Base-by-base conservation (phyloP, 2,797 vertebrate species). In the Macropodus opercularis region DNA sequence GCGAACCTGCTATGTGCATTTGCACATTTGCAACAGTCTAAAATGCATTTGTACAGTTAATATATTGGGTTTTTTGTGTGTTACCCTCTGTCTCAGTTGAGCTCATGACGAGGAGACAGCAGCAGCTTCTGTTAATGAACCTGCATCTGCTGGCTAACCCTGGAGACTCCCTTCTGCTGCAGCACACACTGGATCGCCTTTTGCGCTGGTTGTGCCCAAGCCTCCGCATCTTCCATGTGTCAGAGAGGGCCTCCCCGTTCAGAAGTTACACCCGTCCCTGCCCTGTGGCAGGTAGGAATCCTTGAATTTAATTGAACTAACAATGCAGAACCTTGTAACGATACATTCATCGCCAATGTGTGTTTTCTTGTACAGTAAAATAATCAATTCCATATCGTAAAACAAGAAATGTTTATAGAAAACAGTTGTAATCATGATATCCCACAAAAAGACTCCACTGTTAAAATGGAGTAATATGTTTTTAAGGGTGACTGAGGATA, bases 141-240 rank as follows among this genome's bases (percentile, higher is more conserved):
- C 73, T 99, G 67, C 96, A 98, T 73, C 91, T 99, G 19, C 91
- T 98, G 0, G 84, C 96, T 60, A 93, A 90, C 64, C 87, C 86
- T 0, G 96, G 95, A 24, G 93, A 17, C 35, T 38, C 35, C n/a
- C 35, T 38, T 8, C 84, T 92, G 14, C 88, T 99, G 80, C 96
- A 95, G 87, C 94, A 92, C 79, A 93, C 94, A 0, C 71, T 98
- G 46, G 94, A 96, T 66, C 86, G 62, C 41, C 93, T 99, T 43
- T 84, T 98, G 44, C 84, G 87, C 46, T 91, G 93, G 92, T 81
- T 98, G 15, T 95, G 93, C 72, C 94, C 93, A 0, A 94, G 93
- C 34, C 41, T 94, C 43, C 88, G 43, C 8, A 90, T 97, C 63
- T 98, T 99, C 74, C 90, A 95, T 12, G 96, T 99, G 61, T 97